Base-by-base conservation (phyloP, 2,797 vertebrate species). In the Cetoscarus ocellatus region DNA sequence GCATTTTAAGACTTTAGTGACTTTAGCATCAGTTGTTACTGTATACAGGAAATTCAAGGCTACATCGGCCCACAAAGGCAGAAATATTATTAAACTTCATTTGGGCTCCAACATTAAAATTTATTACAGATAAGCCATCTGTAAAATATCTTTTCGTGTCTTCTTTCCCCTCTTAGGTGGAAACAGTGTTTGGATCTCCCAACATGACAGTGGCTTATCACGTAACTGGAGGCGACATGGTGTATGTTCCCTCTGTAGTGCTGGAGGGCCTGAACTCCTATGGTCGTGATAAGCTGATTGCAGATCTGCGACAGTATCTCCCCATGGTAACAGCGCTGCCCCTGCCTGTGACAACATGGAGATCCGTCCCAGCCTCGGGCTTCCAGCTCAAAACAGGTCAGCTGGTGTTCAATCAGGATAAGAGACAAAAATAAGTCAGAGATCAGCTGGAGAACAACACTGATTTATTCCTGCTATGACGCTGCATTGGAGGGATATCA, bases 341-440 rank as follows among this genome's bases (percentile, higher is more conserved):
- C 1, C 85, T 96, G 13, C 94, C 96, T 63, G 95, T 96, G 59
- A 87, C 94, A 54, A 93, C 94, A 0, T 99, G 97, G 98, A 94
- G 92, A 67, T 76, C 95, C 52, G 92, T 85, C 76, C 96, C 98
- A 0, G 95, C 95, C 0, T 88, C 94, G 45, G 94, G 93, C 85
- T 95, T 95, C 88, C 96, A 96, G 92, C 92, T 99, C 76, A 98
- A 97, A 94, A 99, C 98, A 91, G 97, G 98, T 96, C 94, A 96
- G 96, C 38, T 8, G 10, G 39, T 70, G 62, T 55, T 75, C 61
- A 82, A 19, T 48, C 35, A 60, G 70, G 65, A 71, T 77, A 61
- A 75, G 76, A 80, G 61, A 48, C 49, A 64, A 63, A 70, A 75
- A 79, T 11, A 70, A 77, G 51, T 66, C 61, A 52, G 53, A 74